These are phyloP conservation scores for Uropetala carovei DNA, from an alignment of 2,888 invertebrate species.

Conservation along the genomic window DNA sequence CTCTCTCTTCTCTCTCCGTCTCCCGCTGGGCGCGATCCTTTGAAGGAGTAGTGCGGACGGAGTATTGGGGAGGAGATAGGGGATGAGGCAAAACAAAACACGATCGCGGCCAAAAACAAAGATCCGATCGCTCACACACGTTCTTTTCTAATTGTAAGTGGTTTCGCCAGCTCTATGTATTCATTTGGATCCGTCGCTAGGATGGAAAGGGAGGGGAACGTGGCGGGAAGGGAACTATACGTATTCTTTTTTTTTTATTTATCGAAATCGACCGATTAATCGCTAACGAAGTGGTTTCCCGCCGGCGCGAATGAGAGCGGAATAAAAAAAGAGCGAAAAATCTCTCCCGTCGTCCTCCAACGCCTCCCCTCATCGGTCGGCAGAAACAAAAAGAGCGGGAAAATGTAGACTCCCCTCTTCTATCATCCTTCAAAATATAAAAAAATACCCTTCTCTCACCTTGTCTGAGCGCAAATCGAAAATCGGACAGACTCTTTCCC, in stretches of 20 bases:
- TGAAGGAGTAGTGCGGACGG: neutral
- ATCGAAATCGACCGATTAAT: slow-evolving; percentile 29
- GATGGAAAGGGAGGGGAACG: neutral
- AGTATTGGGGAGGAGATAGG: neutral
- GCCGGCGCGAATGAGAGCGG: neutral
- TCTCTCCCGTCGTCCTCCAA: neutral
- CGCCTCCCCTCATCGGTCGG: neutral
- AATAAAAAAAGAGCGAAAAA: neutral
- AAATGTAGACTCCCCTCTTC: slow-evolving; percentile 1
- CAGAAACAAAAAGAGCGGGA: neutral
- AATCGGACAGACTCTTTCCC: neutral
- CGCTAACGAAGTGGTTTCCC: neutral
- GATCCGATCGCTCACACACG: no score
- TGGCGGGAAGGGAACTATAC: neutral
- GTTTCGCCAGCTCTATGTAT: no score
- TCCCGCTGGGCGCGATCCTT: neutral
- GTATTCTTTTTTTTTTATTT: neutral
- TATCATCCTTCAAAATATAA: neutral
- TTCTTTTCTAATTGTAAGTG: no score
- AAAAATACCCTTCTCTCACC: neutral
- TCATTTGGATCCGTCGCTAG: neutral
- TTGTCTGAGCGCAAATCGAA: slow-evolving; percentile 49
- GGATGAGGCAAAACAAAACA: no score
- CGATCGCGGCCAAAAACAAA: neutral
- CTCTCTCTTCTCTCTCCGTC: neutral